Conservation (phyloP, 2,797 vertebrate genomes). For the Phataginus tetradactyla region DNA sequence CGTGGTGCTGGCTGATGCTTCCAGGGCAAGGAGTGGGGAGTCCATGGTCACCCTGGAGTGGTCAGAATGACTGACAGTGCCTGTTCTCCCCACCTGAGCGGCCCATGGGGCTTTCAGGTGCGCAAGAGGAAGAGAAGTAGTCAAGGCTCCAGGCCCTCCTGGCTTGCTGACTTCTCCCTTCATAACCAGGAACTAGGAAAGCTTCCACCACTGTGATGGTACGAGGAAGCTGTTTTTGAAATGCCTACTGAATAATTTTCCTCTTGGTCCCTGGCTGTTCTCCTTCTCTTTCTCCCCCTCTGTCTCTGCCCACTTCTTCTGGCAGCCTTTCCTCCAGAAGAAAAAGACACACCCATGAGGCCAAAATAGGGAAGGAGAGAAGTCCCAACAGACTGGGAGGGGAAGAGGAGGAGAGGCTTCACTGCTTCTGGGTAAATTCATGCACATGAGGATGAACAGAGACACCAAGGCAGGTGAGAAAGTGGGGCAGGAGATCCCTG, state of each 20-base stretch:
- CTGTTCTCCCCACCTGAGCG: neutral
- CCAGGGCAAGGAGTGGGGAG: too few species aligned
- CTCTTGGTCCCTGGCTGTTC: neutral
- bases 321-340: neutral
- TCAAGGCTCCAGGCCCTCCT: neutral
- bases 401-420: neutral
- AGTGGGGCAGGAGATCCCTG: neutral
- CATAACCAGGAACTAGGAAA: neutral
- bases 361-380: neutral
- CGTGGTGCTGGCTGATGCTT: neutral
- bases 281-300: too few species aligned
- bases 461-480: neutral
- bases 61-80: neutral
- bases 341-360: neutral
- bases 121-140: neutral
- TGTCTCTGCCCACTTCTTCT: neutral
- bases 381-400: neutral
- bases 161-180: neutral
- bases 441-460: rapidly evolving
- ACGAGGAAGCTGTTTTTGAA: neutral
- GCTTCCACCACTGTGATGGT: neutral
- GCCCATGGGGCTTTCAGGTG: neutral
- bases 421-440: neutral
- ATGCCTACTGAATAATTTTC: neutral
- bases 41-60: rapidly evolving